These are phyloP conservation scores for Setophaga petechia DNA, from an alignment of 2,113 vertebrate genomes.

Conservation along the genomic window DNA sequence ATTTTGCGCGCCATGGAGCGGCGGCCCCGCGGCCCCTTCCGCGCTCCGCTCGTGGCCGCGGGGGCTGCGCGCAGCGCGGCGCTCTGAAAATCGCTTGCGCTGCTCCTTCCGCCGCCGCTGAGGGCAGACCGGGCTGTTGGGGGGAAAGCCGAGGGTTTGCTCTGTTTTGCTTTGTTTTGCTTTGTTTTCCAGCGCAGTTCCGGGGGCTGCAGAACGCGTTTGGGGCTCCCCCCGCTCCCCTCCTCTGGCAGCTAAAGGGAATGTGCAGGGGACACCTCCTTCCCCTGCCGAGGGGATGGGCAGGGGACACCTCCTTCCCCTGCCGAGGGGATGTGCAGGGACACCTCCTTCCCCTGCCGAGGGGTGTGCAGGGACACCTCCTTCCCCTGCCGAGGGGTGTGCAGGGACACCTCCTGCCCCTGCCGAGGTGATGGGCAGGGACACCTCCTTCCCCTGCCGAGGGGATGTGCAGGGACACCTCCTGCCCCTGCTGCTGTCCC, in stretches of 20 bases:
- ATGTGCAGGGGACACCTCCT: fast-evolving
- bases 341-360: fast-evolving
- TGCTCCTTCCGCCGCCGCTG: background rate
- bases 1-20: background rate
- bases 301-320: no score
- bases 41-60: background rate
- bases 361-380: no score
- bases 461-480: background rate
- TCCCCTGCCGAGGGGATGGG: background rate
- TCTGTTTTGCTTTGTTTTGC: background rate
- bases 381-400: no score
- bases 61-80: background rate
- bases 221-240: background rate
- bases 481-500: background rate
- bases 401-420: no score
- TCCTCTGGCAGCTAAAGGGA: background rate
- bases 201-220: background rate
- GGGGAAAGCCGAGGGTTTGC: background rate
- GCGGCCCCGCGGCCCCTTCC: background rate
- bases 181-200: background rate
- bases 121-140: fast-evolving
- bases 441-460: no score
- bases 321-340: fast-evolving
- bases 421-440: fast-evolving
- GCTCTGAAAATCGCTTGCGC: background rate